Evolutionary conservation across 2,888 invertebrate species (phyloP).

Genomic region (Sacculina carcini): DNA sequence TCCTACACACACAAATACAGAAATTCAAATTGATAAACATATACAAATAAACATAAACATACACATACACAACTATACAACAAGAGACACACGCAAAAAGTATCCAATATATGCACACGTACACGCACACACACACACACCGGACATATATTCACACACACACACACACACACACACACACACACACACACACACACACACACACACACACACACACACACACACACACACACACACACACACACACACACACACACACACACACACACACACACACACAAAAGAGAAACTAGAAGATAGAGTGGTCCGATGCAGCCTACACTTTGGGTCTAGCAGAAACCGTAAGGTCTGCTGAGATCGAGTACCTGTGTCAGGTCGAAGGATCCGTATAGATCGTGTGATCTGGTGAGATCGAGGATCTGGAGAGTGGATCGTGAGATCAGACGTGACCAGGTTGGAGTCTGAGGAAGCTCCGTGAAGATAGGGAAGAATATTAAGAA

Average conservation of each 20-base stretch:
- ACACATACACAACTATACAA: background rate
- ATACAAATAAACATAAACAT: background rate
- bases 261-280: too few species aligned
- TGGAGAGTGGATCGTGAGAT: too few species aligned
- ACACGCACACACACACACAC: background rate
- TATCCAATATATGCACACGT: background rate
- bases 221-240: background rate
- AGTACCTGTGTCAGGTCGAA: too few species aligned
- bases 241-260: background rate
- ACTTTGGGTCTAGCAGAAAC: background rate
- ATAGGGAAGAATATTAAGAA: too few species aligned
- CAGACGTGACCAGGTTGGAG: too few species aligned
- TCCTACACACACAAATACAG: constrained; percentile 28
- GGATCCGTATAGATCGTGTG: too few species aligned
- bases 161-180: background rate
- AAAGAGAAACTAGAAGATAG: too few species aligned
- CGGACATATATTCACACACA: background rate
- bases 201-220: background rate
- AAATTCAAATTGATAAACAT: too few species aligned
- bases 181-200: background rate
- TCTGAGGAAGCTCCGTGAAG: too few species aligned
- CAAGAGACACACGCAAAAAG: background rate
- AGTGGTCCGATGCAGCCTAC: too few species aligned
- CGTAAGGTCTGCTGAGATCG: too few species aligned
- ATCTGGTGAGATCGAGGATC: too few species aligned